Base-by-base conservation (phyloP, 2,797 vertebrate genomes). In the Bradypus variegatus region DNA sequence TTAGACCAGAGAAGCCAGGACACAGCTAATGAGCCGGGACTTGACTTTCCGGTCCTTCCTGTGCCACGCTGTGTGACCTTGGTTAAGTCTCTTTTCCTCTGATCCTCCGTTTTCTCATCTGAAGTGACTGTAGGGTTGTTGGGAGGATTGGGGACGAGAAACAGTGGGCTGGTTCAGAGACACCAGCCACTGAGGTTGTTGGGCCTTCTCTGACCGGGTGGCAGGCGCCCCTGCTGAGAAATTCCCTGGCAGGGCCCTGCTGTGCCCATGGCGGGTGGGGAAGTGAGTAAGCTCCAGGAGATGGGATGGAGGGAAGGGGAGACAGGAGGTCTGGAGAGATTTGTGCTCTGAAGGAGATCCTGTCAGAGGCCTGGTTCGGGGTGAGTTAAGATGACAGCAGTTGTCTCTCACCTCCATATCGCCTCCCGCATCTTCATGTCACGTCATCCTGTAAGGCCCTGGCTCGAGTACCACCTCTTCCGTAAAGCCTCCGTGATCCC, bases 401-500 rank as follows among this genome's bases (percentile, higher is more conserved):
- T 94, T 65, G 93, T 94, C 93, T 91, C 90, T 89, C 89, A 69
- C 55, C 41, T 83, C 50, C 13, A 1, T 94, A 86, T 95, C 94
- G 83, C 65, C 33, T 27, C 88, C 83, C 0, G 5, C 67, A 87
- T 94, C 94, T 93, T 76, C 7, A 2, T 86, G 78, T 64, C 90
- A n/a, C 80, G 84, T 73, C 10, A 2, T 89, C 90, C 88, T 79
- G 45, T 89, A 93, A 95, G 93, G 88, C 94, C 90, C n/a, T 70
- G 73, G 83, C 91, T 95, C 14, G 89, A 94, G 86, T 79, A 69
- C 93, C 83, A 89, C 90, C 94, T 94, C 92, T 93, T 88, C 65
- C 84, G 25, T 64, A 96, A 96, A 96, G 93, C 93, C 80, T 91
- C 73, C 64, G 90, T 94, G 95, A 96, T 95, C 93, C 95, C 41